A percentile compares a stretch with the other conserved stretches of the same genome.
Conservation (phyloP, 1,140 invertebrate species). For the Drosophila arawakana region DNA sequence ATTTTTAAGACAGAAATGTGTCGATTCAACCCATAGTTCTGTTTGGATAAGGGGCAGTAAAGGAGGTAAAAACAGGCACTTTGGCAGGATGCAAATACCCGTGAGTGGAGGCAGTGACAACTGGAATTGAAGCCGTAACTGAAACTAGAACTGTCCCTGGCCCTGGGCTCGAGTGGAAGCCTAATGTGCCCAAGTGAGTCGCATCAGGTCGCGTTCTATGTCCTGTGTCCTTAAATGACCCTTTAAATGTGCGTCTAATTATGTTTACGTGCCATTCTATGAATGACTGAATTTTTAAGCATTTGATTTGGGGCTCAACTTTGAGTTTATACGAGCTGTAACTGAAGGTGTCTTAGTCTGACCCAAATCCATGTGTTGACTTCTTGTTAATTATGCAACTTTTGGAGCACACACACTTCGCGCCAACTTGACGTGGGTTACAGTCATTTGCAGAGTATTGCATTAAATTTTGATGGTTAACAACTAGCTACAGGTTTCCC, state of each 20-base stretch:
- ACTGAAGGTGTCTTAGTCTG: slow-evolving; percentile 15
- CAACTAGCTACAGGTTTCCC: slow-evolving; percentile 17
- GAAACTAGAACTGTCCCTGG: slow-evolving; percentile 7
- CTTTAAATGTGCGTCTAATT: slow-evolving; percentile 80
- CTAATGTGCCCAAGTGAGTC: slow-evolving; percentile 36
- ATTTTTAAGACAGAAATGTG: no score
- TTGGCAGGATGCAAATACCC: slow-evolving; percentile 66
- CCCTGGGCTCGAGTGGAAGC: slow-evolving; percentile 38
- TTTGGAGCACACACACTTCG: slow-evolving; percentile 37
- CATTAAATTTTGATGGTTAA: slow-evolving; percentile 61
- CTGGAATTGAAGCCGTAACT: background rate
- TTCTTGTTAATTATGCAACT: slow-evolving; percentile 73
- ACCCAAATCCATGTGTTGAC: slow-evolving; percentile 73
- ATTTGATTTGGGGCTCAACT: slow-evolving; percentile 28
- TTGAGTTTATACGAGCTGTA: background rate
- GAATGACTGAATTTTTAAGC: slow-evolving; percentile 67
- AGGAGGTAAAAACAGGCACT: slow-evolving; percentile 39
- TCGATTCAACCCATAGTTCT: background rate
- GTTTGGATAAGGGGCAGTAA: slow-evolving; percentile 4
- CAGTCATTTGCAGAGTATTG: slow-evolving; percentile 36
- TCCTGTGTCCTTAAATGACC: slow-evolving; percentile 69
- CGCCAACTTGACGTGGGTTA: slow-evolving; percentile 43
- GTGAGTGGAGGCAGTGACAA: slow-evolving; percentile 48
- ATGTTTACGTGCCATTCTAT: slow-evolving; percentile 69
- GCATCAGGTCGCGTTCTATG: slow-evolving; percentile 32